phyloP scores from a whole-genome alignment of 2,888 invertebrate genomes.

The Mythimna lalbum region DNA sequence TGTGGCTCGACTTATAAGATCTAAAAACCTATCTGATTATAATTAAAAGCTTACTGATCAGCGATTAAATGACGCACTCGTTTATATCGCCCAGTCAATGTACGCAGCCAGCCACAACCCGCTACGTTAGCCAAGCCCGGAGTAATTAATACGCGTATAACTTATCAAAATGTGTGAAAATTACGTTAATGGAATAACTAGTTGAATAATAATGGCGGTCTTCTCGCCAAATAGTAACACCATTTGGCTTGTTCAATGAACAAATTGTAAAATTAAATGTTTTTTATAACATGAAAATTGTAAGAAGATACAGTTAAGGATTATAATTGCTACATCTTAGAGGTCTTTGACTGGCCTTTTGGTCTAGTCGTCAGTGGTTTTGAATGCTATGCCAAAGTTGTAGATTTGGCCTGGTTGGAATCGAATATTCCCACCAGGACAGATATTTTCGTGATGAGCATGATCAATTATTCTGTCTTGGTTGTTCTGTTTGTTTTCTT shows the following conservation, averaged over 20 bases:
- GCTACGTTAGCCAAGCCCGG: constrained; percentile 43
- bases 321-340: too few species aligned
- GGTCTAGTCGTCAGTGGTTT: too few species aligned
- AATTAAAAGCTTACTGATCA: neutral
- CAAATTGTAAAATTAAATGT: neutral
- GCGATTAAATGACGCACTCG: neutral
- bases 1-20: too few species aligned
- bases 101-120: constrained; percentile 31
- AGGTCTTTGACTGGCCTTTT: too few species aligned
- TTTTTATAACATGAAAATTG: neutral
- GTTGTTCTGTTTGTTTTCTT: too few species aligned
- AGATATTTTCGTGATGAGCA: too few species aligned
- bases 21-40: too few species aligned
- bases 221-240: constrained; percentile 37
- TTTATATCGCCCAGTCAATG: constrained; percentile 21
- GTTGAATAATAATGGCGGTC: constrained; percentile 44
- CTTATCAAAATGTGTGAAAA: constrained; percentile 55
- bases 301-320: neutral
- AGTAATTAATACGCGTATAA: constrained; percentile 57
- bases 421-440: too few species aligned
- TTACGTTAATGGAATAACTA: constrained; percentile 33
- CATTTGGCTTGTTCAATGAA: neutral
- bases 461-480: too few species aligned
- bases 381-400: too few species aligned
- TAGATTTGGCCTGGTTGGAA: too few species aligned